Base-by-base conservation (phyloP, 2,888 invertebrate species). In the Polydesmus complanatus region DNA sequence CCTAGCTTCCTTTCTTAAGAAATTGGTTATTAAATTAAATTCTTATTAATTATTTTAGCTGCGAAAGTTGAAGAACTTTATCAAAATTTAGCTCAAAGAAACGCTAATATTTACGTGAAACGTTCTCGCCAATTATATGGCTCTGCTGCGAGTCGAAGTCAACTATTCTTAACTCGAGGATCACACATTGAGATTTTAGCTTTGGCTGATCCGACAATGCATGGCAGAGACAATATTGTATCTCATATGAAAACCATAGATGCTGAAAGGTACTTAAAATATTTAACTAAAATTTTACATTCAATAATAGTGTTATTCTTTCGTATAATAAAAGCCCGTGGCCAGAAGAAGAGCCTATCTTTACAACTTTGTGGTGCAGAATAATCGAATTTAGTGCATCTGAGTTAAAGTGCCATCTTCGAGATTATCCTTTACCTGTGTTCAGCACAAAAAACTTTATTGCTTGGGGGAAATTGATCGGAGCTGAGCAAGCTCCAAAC, bases 391-490 rank as follows among this genome's bases (percentile, higher is more conserved):
- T 89, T 58, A 83, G 85, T 65, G 87, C 90, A 67, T 81, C 82
- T 21, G 85, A 86, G 69, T 93, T 94, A 88, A 87, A 86, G 69
- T 82, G 94, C 67, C 83, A 87, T 69, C 78, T 98, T 65, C 79
- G 97, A 3, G 97, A 98, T 77, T 97, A 95, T 74, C 94, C 95
- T 0, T 93, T 94, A 72, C 91, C 94, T 0, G 81, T 95, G 75
- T 80, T 96, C 68, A 83, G 86, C 68, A 85, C 93, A 62, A 83
- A 84, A 67, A 83, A 86, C 65, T 81, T 94, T 72, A 84, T 85
- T 65, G 79, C 95, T 61, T 94, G 91, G 83, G 97, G 97, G 1
- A 82, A 85, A 66, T 75, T 97, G 21, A 83, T 88, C 60, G 96
- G 91, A 0, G 95, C 93, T 0, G 96, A 97, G 73, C 88, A 88